phyloP scores from a whole-genome alignment of 2,797 vertebrate species.

The Setipinna tenuifilis region DNA sequence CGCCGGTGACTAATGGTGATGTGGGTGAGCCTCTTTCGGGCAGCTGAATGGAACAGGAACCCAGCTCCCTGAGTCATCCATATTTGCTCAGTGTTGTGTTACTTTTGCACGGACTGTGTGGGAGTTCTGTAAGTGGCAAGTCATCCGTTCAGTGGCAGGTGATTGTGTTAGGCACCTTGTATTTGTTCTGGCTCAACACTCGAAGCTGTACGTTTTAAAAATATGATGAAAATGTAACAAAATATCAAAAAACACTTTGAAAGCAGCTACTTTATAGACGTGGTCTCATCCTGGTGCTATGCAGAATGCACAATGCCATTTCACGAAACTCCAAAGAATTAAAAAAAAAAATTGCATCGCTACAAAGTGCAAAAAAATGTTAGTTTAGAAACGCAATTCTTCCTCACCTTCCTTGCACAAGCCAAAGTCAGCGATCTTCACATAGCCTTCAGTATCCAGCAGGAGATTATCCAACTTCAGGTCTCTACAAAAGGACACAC shows the following conservation, averaged over 20 bases:
- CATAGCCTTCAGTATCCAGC: conserved; percentile 96
- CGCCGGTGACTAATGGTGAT: not conserved
- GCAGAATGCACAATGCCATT: too few relatives aligned
- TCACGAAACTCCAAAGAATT: too few relatives aligned
- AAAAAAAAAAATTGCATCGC: too few relatives aligned
- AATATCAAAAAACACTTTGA: too few relatives aligned
- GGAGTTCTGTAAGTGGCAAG: not conserved
- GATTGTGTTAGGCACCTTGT: not conserved
- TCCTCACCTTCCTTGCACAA: conserved; percentile 96
- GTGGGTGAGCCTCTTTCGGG: not conserved
- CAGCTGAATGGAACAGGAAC: not conserved
- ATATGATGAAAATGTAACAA: too few relatives aligned
- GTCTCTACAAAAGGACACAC: conserved; percentile 68
- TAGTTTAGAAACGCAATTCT: not conserved
- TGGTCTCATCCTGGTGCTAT: too few relatives aligned
- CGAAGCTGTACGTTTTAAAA: not conserved
- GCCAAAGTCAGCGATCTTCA: conserved; percentile 98
- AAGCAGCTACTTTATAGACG: too few relatives aligned
- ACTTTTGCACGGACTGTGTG: not conserved
- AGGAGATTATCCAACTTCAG: conserved; percentile 96
- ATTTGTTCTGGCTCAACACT: not conserved
- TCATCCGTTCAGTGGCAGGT: not conserved
- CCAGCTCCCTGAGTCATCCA: not conserved
- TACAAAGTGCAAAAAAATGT: not conserved
- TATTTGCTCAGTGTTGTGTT: not conserved